Evolutionary conservation across 2,888 invertebrate species (phyloP), one percentile per base, ranked within the genome.

Genomic region (Synergus umbraculus): DNA sequence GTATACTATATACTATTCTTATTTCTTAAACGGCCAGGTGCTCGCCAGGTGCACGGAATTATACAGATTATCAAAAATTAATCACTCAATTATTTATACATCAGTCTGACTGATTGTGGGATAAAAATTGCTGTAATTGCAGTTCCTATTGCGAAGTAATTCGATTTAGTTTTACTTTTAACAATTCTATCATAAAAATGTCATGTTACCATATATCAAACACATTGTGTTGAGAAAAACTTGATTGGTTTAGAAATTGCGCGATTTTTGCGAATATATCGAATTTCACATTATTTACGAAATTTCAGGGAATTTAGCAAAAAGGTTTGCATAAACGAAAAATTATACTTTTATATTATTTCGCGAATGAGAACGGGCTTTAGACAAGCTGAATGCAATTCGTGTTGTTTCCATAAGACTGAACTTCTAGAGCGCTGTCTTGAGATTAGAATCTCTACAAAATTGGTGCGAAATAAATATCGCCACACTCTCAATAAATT

Each of bases 41-140:
- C 37, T 54, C n/a, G 37, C 54, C 73, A 73, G 73, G 73, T 73
- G 73, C 54, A n/a, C 73, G 8, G 37, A 73, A 54, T 73, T 37
- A 49, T 46, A 10, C 10, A 73, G 37, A 54, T 54, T 54, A 73
- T 73, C 37, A 41, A 54, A n/a, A n/a, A 66, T 66, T n/a, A 66
- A 41, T 43, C n/a, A 41, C 15, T 66, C 41, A 41, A 54, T n/a
- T 54, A 54, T 8, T 54, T 54, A n/a, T 54, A 54, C 37, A 37
- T 54, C 9, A 8, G 54, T 54, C 9, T n/a, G n/a, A n/a, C n/a
- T 54, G 8, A 54, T n/a, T n/a, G n/a, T n/a, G 2, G n/a, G 9
- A 54, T 54, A n/a, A n/a, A n/a, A n/a, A 8, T 9, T 54, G 8
- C 8, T 8, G 2, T n/a, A 54, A n/a, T 54, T n/a, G 7, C 7